phyloP scores from a whole-genome alignment of 2,113 vertebrate genomes.

The Haemorhous mexicanus region DNA sequence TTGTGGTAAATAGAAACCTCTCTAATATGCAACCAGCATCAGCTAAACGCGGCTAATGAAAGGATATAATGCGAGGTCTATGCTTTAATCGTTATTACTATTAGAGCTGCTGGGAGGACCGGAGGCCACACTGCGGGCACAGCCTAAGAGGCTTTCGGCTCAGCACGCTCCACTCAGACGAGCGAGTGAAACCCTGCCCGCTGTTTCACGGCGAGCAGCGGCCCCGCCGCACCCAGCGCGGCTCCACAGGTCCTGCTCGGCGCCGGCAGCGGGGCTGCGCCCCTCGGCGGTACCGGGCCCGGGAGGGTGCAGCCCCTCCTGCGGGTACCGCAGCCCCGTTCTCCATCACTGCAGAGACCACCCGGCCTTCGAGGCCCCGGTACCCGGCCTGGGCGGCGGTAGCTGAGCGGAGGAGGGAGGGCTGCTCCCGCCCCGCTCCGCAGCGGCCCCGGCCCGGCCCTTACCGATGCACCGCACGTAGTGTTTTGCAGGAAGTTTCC shows the following conservation, averaged over 20 bases:
- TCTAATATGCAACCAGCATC: neutral
- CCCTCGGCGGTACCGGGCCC: neutral
- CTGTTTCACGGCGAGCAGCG: neutral
- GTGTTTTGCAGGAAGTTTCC: slow-evolving; percentile 63
- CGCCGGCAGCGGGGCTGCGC: neutral
- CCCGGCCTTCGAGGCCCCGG: neutral
- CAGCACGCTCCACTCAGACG: accelerated
- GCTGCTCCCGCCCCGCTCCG: neutral
- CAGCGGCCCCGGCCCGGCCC: neutral
- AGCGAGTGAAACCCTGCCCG: neutral
- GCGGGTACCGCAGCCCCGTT: neutral
- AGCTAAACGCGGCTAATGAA: neutral
- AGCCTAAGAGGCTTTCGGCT: neutral
- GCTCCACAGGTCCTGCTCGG: slow-evolving; percentile 39
- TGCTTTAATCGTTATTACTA: no score
- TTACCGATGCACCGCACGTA: slow-evolving; percentile 62
- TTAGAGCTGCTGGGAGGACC: neutral
- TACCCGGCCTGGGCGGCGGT: neutral
- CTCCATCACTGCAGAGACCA: neutral
- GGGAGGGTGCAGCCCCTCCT: neutral
- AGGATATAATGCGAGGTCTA: neutral
- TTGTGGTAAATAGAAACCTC: neutral
- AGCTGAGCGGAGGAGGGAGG: neutral
- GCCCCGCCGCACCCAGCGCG: neutral
- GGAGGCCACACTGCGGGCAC: neutral